Evolutionary conservation across 2,797 vertebrate species (phyloP), one percentile per base, ranked within the genome.

Genomic region (Toxotes lorentzi): DNA sequence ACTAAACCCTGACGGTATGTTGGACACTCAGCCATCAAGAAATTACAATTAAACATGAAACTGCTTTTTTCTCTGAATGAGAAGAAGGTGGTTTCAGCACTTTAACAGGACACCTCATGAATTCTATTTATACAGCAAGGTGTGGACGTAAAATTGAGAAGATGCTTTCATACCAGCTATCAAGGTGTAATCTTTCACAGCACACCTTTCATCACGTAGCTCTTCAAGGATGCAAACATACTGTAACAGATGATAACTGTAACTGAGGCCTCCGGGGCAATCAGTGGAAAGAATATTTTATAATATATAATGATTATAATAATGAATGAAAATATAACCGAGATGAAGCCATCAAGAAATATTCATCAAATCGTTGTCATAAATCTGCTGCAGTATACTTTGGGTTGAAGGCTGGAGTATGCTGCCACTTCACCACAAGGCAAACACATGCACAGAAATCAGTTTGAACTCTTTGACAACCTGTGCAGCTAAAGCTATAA

Each of bases 101-200:
- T 76, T 59, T 5, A 30, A 58, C 43, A 38, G 61, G 43, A 70
- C 66, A 77, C 38, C 30, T 64, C 10, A 43, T 27, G 5, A 9
- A n/a, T 78, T 81, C 66, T 83, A 86, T 88, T 84, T 76, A 73
- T 77, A 69, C 7, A 51, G 32, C 19, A 65, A 83, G 61, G 78
- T 74, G 73, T 30, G 7, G 47, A 79, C 2, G 4, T 61, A 8
- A 60, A 67, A 64, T 32, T 56, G 56, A 69, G 74, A 64, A 30
- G 24, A 80, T 43, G 62, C 0, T 65, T 66, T 69, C 21, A 47
- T 40, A 43, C 82, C 72, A 78, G 58, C 70, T 16, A 9, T 45
- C 0, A 57, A 81, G 67, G 82, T 87, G 79, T 78, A 68, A 85
- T 58, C 38, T 83, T 83, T 81, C 77, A 79, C 72, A 83, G 23